Conservation (phyloP, 2,888 invertebrate genomes). For the Drosophila stalkeri region DNA sequence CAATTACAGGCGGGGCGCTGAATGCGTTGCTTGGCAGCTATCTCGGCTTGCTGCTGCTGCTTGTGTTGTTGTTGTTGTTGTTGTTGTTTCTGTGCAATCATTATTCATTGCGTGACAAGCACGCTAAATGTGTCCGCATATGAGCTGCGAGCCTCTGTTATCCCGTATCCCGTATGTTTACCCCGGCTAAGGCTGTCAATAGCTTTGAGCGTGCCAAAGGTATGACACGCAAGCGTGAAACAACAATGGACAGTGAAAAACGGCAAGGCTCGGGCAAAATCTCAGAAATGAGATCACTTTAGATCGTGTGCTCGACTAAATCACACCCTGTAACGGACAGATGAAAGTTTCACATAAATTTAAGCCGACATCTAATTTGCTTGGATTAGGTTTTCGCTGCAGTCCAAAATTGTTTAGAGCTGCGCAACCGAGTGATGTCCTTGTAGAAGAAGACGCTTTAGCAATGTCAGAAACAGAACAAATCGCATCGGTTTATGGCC, state of each 20-base stretch:
- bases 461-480: conserved; percentile 22
- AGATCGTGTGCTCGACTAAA: not conserved
- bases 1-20: conserved; percentile 67
- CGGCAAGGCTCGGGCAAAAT: conserved; percentile 21
- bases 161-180: conserved; percentile 29
- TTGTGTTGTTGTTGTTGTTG: conserved; percentile 4
- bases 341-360: not conserved
- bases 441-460: not conserved
- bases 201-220: conserved; percentile 68
- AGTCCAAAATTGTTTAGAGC: not conserved
- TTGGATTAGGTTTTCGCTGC: not conserved
- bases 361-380: not conserved
- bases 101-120: conserved; percentile 80
- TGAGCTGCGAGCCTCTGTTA: conserved; percentile 18
- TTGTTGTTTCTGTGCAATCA: conserved; percentile 63
- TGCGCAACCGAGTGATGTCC: not conserved
- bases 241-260: conserved; percentile 37
- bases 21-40: conserved; percentile 42
- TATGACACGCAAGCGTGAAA: conserved; percentile 52
- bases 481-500: conserved; percentile 40
- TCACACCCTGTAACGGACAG: not conserved
- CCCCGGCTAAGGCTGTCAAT: conserved; percentile 62
- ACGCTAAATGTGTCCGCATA: conserved; percentile 64
- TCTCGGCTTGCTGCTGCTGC: conserved; percentile 14
- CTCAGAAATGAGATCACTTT: conserved; percentile 20